Conservation (phyloP, 2,113 vertebrate genomes). For the Pelodiscus sinensis region DNA sequence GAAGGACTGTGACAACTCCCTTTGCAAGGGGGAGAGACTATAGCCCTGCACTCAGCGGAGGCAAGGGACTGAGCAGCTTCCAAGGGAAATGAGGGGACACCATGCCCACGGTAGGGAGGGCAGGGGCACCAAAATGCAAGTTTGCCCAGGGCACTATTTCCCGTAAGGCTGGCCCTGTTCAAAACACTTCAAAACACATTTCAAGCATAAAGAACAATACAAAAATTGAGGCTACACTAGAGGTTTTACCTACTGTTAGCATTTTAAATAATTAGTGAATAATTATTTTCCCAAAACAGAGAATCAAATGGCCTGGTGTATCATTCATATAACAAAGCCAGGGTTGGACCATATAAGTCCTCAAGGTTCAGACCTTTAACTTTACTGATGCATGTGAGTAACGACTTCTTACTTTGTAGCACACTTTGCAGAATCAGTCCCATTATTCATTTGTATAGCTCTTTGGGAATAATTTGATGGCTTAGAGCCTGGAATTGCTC, state of each 20-base stretch:
- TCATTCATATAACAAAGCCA: neutral
- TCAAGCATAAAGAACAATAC: neutral
- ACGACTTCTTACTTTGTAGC: neutral
- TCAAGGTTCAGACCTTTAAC: neutral
- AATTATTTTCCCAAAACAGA: neutral
- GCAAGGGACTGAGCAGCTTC: no score
- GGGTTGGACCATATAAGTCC: neutral
- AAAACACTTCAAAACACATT: neutral
- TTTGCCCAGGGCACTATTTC: no score
- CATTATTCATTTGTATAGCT: neutral
- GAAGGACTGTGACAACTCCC: no score
- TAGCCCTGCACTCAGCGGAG: no score
- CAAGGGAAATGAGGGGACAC: no score
- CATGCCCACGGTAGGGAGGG: no score
- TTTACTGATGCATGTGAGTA: neutral
- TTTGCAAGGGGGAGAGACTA: no score
- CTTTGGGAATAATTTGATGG: neutral
- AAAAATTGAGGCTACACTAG: neutral
- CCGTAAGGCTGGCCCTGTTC: no score
- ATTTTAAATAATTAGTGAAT: neutral
- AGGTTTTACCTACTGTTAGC: neutral
- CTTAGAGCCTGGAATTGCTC: neutral
- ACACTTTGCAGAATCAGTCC: neutral
- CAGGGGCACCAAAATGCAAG: no score
- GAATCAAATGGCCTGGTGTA: neutral